Evolutionary conservation across 2,888 invertebrate genomes (phyloP).

Genomic region (Cataglyphis albicans): DNA sequence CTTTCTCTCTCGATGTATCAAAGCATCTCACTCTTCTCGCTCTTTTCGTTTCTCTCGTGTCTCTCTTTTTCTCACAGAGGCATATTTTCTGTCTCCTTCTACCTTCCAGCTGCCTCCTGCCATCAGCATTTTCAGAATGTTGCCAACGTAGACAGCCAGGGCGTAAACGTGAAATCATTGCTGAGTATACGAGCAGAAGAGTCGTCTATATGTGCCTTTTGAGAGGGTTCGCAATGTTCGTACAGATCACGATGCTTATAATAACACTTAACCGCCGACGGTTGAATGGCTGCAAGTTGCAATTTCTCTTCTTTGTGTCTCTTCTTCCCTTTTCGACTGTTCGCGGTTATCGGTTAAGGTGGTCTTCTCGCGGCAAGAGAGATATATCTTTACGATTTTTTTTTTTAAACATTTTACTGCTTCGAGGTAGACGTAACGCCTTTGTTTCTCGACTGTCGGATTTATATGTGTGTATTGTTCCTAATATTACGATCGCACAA

Average conservation of each 20-base stretch:
- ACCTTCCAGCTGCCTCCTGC: slow-evolving; percentile 59
- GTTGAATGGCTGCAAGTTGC: slow-evolving; percentile 73
- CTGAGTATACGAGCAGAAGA: slow-evolving; percentile 75
- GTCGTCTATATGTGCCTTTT: slow-evolving; percentile 69
- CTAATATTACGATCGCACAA: not conserved
- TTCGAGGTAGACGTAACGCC: not conserved
- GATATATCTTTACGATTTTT: slow-evolving; percentile 5
- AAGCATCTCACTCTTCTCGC: slow-evolving; percentile 48
- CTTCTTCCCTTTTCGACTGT: slow-evolving; percentile 53
- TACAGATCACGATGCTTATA: slow-evolving; percentile 77
- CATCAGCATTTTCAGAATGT: slow-evolving; percentile 76
- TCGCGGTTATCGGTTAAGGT: slow-evolving; percentile 46
- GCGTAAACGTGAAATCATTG: slow-evolving; percentile 78
- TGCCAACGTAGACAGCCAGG: slow-evolving; percentile 73
- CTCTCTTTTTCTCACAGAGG: slow-evolving; percentile 23
- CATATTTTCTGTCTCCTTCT: slow-evolving; percentile 29
- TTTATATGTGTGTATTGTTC: not conserved
- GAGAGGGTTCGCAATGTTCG: slow-evolving; percentile 67
- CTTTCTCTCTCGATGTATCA: slow-evolving; percentile 47
- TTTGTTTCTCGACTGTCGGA: not conserved
- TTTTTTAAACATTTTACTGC: slow-evolving; percentile 29
- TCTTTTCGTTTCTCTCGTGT: slow-evolving; percentile 37
- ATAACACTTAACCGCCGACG: slow-evolving; percentile 76
- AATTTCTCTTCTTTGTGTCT: slow-evolving; percentile 73
- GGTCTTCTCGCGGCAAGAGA: slow-evolving; percentile 20